Conservation (phyloP, 2,797 vertebrate genomes). For the Enteromius argenteus region DNA sequence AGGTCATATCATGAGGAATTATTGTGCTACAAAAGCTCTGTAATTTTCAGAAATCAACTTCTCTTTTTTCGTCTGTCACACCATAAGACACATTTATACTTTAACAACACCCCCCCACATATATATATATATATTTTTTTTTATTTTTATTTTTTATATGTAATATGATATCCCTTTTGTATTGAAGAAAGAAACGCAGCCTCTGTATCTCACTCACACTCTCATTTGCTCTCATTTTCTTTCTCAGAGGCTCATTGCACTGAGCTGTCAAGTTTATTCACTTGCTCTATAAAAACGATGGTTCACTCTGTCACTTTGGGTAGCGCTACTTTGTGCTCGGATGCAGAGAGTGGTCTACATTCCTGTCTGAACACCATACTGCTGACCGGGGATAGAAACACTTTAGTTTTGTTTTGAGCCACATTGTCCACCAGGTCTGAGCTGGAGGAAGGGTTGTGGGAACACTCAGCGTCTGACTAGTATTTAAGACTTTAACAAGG, state of each 20-base stretch:
- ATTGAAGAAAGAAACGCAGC: no score
- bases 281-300: background rate
- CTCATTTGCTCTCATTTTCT: slow-evolving; percentile 2
- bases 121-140: no score
- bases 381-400: slow-evolving; percentile 20
- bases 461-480: slow-evolving; percentile 34
- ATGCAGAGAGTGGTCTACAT: slow-evolving; percentile 19
- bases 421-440: slow-evolving; percentile 12
- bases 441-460: slow-evolving; percentile 39
- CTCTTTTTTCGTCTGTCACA: no score
- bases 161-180: no score
- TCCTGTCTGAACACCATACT: slow-evolving; percentile 5
- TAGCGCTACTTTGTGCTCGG: background rate
- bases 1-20: background rate
- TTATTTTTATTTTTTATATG: no score
- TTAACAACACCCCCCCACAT: no score
- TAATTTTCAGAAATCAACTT: background rate
- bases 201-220: background rate
- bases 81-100: no score
- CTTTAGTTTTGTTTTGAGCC: slow-evolving; percentile 27
- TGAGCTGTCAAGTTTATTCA: slow-evolving; percentile 21
- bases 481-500: slow-evolving; percentile 25
- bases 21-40: background rate
- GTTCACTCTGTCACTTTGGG: background rate
- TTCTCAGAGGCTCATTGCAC: background rate